Conservation (phyloP, 2,888 invertebrate species). For the Pachliopta kotzebuea region DNA sequence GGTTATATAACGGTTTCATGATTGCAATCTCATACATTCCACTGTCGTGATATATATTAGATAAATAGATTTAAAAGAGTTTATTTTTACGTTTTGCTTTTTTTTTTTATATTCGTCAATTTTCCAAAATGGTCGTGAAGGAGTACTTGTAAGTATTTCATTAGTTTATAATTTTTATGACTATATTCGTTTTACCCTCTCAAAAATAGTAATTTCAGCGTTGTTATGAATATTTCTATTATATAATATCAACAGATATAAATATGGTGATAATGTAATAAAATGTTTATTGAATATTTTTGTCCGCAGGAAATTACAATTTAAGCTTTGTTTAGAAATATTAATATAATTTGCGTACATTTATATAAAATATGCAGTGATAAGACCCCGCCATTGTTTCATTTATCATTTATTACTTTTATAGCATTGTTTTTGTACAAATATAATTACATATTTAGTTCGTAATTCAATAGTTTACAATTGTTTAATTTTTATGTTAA, state of each 20-base stretch:
- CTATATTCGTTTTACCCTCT: neutral
- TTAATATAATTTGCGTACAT: no score
- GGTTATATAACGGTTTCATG: conserved; percentile 34
- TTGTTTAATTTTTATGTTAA: no score
- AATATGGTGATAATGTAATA: no score
- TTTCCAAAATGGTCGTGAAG: conserved; percentile 58
- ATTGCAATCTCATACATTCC: conserved; percentile 35
- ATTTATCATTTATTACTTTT: neutral
- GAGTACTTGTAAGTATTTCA: conserved; percentile 53
- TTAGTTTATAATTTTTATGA: neutral
- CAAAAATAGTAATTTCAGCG: no score
- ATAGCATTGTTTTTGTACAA: neutral
- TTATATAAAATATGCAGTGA: no score
- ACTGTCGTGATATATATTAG: conserved; percentile 53
- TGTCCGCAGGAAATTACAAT: no score
- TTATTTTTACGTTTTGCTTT: conserved; percentile 40
- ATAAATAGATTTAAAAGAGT: conserved; percentile 31
- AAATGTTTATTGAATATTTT: no score
- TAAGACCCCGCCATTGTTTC: no score
- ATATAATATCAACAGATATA: no score
- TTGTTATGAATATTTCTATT: neutral
- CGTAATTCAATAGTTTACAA: no score
- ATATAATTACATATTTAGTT: neutral
- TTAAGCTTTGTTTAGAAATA: no score
- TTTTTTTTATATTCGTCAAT: conserved; percentile 35